Conservation (phyloP, 2,113 vertebrate genomes). For the Rana temporaria region DNA sequence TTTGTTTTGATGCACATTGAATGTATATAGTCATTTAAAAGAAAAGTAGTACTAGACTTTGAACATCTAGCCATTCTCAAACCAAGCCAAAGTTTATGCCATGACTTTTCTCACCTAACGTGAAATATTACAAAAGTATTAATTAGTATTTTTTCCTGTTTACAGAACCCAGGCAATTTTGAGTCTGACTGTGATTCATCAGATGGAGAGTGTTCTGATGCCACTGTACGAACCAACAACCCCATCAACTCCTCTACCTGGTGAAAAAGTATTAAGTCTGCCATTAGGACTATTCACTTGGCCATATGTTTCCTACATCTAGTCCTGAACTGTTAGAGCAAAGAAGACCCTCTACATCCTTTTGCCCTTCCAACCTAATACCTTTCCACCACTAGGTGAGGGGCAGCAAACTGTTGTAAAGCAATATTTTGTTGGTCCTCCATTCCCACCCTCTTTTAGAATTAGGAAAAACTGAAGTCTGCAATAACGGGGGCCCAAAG, state of each 20-base stretch:
- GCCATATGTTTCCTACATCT: background rate
- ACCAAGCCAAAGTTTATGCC: too few species aligned
- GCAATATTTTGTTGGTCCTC: conserved; percentile 43
- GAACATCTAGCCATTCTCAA: too few species aligned
- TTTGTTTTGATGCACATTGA: too few species aligned
- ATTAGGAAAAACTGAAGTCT: conserved; percentile 67
- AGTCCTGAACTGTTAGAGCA: background rate
- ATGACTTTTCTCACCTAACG: too few species aligned
- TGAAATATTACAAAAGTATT: too few species aligned
- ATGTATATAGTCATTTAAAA: too few species aligned
- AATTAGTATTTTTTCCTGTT: conserved; percentile 27
- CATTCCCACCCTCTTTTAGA: conserved; percentile 47
- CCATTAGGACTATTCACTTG: conserved; percentile 42
- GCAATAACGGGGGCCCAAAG: conserved; percentile 78
- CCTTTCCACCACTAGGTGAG: conserved; percentile 60
- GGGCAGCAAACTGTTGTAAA: conserved; percentile 35
- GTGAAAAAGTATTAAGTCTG: conserved; percentile 73
- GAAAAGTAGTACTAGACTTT: too few species aligned
- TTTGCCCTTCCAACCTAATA: conserved; percentile 30
- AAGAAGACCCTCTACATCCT: conserved; percentile 42
- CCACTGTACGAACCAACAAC: conserved; percentile 94
- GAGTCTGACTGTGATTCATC: conserved; percentile 95
- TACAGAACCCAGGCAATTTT: conserved; percentile 90
- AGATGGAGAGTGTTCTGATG: conserved; percentile 94
- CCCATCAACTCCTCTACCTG: conserved; percentile 90